Evolutionary conservation across 2,888 invertebrate species (phyloP).

Genomic region (Mechanitis messenoides): DNA sequence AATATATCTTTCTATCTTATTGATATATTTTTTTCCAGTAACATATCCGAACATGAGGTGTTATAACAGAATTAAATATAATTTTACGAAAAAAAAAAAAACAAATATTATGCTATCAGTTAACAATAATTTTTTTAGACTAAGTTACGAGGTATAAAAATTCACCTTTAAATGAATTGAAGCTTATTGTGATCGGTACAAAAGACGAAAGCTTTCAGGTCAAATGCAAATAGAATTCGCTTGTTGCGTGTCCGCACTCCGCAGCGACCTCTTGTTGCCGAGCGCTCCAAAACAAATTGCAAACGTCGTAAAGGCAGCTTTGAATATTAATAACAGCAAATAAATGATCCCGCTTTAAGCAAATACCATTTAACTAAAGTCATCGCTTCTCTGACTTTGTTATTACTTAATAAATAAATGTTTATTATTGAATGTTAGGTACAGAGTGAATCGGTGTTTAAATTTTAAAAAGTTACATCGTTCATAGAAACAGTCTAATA

Average conservation of each 20-base stretch:
- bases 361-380: constrained; percentile 40
- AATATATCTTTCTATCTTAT: background rate
- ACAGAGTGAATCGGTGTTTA: constrained; percentile 9
- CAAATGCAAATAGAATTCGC: constrained; percentile 68
- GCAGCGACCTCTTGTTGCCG: constrained; percentile 46
- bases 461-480: constrained; percentile 18
- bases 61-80: too few relatives aligned
- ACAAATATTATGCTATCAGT: too few relatives aligned
- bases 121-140: constrained; percentile 7
- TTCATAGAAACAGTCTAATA: constrained; percentile 33
- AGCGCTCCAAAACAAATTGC: constrained; percentile 58
- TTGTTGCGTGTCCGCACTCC: constrained; percentile 60
- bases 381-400: constrained; percentile 46
- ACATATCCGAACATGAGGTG: too few relatives aligned
- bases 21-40: too few relatives aligned
- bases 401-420: background rate
- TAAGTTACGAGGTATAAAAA: constrained; percentile 15
- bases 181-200: constrained; percentile 38
- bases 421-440: constrained; percentile 3
- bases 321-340: constrained; percentile 65
- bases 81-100: too few relatives aligned
- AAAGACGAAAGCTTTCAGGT: constrained; percentile 58
- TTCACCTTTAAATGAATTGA: constrained; percentile 28
- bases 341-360: constrained; percentile 51
- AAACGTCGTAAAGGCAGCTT: constrained; percentile 62